These are phyloP conservation scores for Oryzias woworae DNA, from an alignment of 2,113 vertebrate species.

Conservation along the genomic window DNA sequence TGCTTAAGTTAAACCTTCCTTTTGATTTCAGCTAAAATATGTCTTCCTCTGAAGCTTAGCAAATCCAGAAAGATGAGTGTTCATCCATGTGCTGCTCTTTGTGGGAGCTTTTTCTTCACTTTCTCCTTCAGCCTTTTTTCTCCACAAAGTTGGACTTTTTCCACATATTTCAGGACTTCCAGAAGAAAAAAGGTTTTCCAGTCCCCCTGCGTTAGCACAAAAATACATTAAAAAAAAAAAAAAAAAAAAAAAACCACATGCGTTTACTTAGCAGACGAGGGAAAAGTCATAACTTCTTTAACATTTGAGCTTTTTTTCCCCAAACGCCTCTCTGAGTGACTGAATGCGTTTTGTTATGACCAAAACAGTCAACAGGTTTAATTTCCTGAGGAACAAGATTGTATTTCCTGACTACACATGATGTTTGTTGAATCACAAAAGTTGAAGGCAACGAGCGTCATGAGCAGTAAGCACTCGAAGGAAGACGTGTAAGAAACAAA, in stretches of 20 bases:
- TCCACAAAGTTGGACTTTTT: conserved; percentile 30
- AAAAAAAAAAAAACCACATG: conserved; percentile 56
- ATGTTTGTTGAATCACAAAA: conserved; percentile 23
- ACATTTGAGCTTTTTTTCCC: no score
- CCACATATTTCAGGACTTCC: conserved; percentile 45
- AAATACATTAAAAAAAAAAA: conserved; percentile 70
- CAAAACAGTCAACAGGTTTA: conserved; percentile 7
- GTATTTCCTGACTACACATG: conserved; percentile 22
- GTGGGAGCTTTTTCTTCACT: background rate
- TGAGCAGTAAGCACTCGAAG: conserved; percentile 17
- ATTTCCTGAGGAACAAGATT: conserved; percentile 33
- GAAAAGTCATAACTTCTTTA: no score
- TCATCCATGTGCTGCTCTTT: conserved; percentile 25
- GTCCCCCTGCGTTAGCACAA: conserved; percentile 46
- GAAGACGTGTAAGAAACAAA: conserved; percentile 17
- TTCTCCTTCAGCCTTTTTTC: conserved; percentile 8
- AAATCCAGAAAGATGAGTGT: conserved; percentile 19
- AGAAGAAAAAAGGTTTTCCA: conserved; percentile 36
- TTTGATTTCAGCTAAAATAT: conserved; percentile 19
- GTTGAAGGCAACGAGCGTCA: conserved; percentile 28
- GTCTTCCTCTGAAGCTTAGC: conserved; percentile 18
- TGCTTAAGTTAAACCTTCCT: conserved; percentile 11
- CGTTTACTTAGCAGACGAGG: conserved; percentile 58
- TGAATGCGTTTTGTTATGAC: conserved; percentile 38
- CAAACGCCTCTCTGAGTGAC: no score